phyloP scores from a whole-genome alignment of 2,888 invertebrate genomes.

The Spilosoma lubricipeda region DNA sequence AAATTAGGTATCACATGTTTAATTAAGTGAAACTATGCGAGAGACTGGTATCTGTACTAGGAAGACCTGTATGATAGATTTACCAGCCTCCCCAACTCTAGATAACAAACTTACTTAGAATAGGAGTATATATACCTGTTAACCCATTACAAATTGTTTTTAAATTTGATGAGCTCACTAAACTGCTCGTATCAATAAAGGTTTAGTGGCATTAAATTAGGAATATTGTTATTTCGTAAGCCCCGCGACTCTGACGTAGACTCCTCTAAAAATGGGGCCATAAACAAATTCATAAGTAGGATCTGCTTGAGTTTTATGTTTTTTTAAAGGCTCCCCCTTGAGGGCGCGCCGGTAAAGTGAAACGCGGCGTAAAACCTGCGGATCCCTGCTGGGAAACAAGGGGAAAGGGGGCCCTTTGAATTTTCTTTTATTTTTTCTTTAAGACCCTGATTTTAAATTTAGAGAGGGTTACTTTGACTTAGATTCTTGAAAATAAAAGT shows the following conservation, averaged over 20 bases:
- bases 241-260: constrained; percentile 64
- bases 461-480: constrained; percentile 35
- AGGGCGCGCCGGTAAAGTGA: constrained; percentile 78
- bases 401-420: constrained; percentile 54
- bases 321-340: constrained; percentile 79
- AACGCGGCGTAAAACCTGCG: constrained; percentile 79
- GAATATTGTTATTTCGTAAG: constrained; percentile 74
- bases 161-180: constrained; percentile 23
- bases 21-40: too few species aligned
- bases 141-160: background rate
- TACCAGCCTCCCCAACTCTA: too few species aligned
- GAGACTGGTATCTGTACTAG: too few species aligned
- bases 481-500: background rate
- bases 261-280: constrained; percentile 75
- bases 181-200: constrained; percentile 62
- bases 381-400: constrained; percentile 72
- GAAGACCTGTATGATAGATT: too few species aligned
- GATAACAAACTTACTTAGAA: too few species aligned
- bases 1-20: too few species aligned
- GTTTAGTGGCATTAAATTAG: constrained; percentile 71
- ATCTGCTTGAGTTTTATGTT: constrained; percentile 80
- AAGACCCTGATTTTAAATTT: constrained; percentile 33
- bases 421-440: constrained; percentile 38
- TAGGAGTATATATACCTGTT: background rate
- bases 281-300: constrained; percentile 87